phyloP scores from a whole-genome alignment of 2,113 vertebrate genomes.

The Apeltes quadracus region DNA sequence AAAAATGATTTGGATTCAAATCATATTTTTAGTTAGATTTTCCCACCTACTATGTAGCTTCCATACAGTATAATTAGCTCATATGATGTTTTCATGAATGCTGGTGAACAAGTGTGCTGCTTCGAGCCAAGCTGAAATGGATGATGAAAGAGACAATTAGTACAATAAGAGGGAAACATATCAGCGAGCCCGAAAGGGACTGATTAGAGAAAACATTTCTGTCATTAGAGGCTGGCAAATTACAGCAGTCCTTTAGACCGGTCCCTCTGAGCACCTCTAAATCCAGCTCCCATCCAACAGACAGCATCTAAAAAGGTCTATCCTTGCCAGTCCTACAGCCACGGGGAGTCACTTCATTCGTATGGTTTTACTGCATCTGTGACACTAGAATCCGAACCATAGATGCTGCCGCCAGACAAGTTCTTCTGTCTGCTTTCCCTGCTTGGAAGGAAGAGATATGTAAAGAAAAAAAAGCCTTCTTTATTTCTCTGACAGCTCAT shows the following conservation, averaged over 20 bases:
- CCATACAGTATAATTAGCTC: conserved; percentile 8
- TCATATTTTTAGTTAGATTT: conserved; percentile 18
- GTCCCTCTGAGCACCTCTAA: conserved; percentile 51
- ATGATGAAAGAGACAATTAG: conserved; percentile 67
- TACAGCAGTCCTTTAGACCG: conserved; percentile 69
- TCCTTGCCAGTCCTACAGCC: conserved; percentile 64
- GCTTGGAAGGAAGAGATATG: conserved; percentile 74
- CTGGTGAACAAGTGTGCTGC: conserved; percentile 43
- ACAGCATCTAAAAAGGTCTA: conserved; percentile 75
- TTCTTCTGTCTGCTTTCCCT: conserved; percentile 65
- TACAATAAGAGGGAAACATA: conserved; percentile 66
- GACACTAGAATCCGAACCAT: conserved; percentile 74
- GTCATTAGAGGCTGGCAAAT: conserved; percentile 73
- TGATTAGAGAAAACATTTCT: conserved; percentile 67
- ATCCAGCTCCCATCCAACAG: conserved; percentile 55
- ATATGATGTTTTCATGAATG: neutral
- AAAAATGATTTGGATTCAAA: conserved; percentile 12
- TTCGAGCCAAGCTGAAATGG: conserved; percentile 46
- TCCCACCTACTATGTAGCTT: neutral
- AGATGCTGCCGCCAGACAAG: conserved; percentile 72
- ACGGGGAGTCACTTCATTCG: conserved; percentile 62
- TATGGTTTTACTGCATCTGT: conserved; percentile 69
- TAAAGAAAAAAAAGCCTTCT: conserved; percentile 70
- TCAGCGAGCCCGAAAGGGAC: conserved; percentile 62
- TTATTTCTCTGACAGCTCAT: conserved; percentile 85